Evolutionary conservation across 2,888 invertebrate genomes (phyloP).

Genomic region (Hylaea fasciaria): DNA sequence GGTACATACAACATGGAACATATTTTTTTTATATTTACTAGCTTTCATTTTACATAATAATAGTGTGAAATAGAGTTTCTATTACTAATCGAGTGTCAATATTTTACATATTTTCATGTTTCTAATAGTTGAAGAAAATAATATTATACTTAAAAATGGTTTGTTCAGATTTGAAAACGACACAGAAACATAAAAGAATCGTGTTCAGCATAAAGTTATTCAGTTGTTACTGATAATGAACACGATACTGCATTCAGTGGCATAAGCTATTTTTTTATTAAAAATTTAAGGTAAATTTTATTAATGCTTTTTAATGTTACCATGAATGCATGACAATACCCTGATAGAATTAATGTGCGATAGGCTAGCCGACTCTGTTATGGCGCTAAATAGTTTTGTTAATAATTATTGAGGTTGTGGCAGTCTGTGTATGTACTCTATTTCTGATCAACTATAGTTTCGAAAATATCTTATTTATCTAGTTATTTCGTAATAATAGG

Average conservation of each 20-base stretch:
- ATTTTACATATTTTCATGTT: too few relatives aligned
- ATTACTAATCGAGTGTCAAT: too few relatives aligned
- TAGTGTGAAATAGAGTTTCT: slow-evolving; percentile 2
- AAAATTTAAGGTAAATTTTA: neutral
- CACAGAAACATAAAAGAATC: neutral
- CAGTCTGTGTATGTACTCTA: too few relatives aligned
- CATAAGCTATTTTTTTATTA: neutral
- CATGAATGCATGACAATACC: slow-evolving; percentile 64
- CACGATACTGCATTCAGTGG: neutral
- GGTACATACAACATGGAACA: slow-evolving; percentile 65
- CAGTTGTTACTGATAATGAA: neutral
- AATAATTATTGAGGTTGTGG: too few relatives aligned
- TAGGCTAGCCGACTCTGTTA: slow-evolving; percentile 4
- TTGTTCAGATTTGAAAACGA: neutral
- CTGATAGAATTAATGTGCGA: slow-evolving; percentile 49
- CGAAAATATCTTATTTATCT: too few relatives aligned
- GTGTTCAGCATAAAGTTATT: neutral
- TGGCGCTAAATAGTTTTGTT: neutral
- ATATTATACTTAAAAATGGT: neutral
- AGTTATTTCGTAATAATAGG: too few relatives aligned
- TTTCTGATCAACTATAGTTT: too few relatives aligned
- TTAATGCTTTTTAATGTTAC: slow-evolving; percentile 38
- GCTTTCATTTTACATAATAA: slow-evolving; percentile 15
- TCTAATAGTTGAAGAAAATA: neutral
- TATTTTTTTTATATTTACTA: slow-evolving; percentile 40